A percentile compares a stretch with the other conserved stretches of the same genome.
phyloP scores from a whole-genome alignment of 2,888 invertebrate genomes.

The Dicranocentrus wangi region DNA sequence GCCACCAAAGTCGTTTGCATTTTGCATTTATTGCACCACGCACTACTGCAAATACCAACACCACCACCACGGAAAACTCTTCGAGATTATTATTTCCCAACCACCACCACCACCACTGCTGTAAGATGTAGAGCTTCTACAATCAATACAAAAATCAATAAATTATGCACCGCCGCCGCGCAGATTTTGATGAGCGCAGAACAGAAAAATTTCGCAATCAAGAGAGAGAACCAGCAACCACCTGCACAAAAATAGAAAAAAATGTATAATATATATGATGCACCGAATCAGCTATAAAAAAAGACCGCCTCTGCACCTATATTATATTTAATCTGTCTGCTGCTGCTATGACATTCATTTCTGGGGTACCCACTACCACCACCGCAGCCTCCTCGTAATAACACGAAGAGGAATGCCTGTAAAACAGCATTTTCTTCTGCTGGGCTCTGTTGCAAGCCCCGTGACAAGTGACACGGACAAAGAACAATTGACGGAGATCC shows the following conservation, averaged over 20 bases:
- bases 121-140: no score
- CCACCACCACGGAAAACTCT: slow-evolving; percentile 2
- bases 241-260: neutral
- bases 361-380: neutral
- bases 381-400: no score
- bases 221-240: slow-evolving; percentile 5
- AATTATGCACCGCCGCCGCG: no score
- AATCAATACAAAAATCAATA: no score
- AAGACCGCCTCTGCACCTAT: slow-evolving; percentile 9
- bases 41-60: neutral
- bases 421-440: no score
- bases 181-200: no score
- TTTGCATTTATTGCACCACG: neutral
- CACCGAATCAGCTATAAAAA: slow-evolving; percentile 1
- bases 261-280: neutral
- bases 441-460: no score
- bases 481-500: no score
- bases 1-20: neutral
- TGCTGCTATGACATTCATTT: slow-evolving; percentile 6
- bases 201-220: neutral
- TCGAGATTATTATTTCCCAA: neutral
- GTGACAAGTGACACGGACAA: no score
- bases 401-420: no score
- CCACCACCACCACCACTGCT: no score
- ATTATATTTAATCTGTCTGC: neutral